Base-by-base conservation (phyloP, 2,888 invertebrate genomes). In the Xestia c-nigrum region DNA sequence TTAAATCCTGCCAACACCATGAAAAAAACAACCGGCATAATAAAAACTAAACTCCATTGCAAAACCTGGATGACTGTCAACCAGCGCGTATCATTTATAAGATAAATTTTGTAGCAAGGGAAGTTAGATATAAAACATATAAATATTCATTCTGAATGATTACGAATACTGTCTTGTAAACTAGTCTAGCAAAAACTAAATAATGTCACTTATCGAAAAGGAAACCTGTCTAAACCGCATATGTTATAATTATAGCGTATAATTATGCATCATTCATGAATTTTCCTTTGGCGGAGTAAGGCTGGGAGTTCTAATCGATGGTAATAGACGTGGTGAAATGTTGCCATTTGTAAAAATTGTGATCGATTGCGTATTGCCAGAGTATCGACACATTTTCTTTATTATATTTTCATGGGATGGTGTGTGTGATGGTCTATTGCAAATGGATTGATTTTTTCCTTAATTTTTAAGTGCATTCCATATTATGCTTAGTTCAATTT, bases 181-280 rank as follows among this genome's bases (percentile, higher is more conserved):
- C 73, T 71, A 76, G 76, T 70, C 12, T 55, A 64, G 76, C 63
- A 83, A 85, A 85, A 85, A 81, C 76, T 59, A 72, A 80, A 75
- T 78, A 81, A 81, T 84, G 83, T 74, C 76, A 80, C 80, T 75
- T 73, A 75, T 83, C 55, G 74, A 85, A 81, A 81, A 78, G 85
- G 84, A 84, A 85, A 85, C 84, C 55, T 47, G 81, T 67, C 71
- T 55, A 2, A 16, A 64, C 68, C 68, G 80, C 84, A 70, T 76
- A 67, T 67, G 77, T 76, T 66, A 77, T 82, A 85, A 82, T 83
- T 85, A 85, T 64, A 83, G 47, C 31, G 12, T 71, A 47, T 74
- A n/a, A n/a, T n/a, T n/a, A 80, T 85, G 74, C 85, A 85, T 85
- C 80, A 85, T 85, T 85, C 85, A 85, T 85, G 82, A 76, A 76